Conservation (phyloP, 2,113 vertebrate species). For the Tilapia sparmanii region DNA sequence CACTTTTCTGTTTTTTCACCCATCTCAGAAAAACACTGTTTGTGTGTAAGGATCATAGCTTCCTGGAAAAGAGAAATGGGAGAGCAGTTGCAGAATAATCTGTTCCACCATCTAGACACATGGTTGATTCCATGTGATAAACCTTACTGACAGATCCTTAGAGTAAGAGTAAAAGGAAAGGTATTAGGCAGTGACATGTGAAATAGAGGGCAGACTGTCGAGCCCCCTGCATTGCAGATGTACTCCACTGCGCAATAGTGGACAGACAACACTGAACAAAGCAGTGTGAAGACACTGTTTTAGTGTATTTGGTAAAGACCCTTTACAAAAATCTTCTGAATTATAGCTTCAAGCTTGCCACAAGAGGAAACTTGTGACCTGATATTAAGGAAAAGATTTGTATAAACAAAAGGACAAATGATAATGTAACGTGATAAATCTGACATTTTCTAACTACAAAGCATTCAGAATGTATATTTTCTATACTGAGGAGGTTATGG, state of each 20-base stretch:
- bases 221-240: constrained; percentile 63
- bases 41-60: constrained; percentile 19
- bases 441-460: background rate
- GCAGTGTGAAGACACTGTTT: constrained; percentile 16
- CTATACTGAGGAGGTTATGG: background rate
- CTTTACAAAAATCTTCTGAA: background rate
- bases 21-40: background rate
- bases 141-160: constrained; percentile 60
- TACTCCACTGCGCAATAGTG: constrained; percentile 55
- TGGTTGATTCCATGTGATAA: constrained; percentile 53
- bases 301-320: constrained; percentile 10
- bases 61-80: background rate
- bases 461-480: background rate
- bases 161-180: constrained; percentile 57
- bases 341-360: background rate
- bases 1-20: constrained; percentile 4
- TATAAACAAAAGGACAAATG: background rate
- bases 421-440: background rate
- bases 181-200: constrained; percentile 67
- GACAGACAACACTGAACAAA: constrained; percentile 37
- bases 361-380: background rate
- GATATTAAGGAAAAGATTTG: background rate
- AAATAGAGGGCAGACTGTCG: constrained; percentile 65
- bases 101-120: constrained; percentile 35
- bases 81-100: constrained; percentile 26